A percentile compares a stretch with the other conserved stretches of the same genome.
These are phyloP conservation scores for Alouatta palliata DNA, from an alignment of 2,113 vertebrate genomes.

Conservation along the genomic window DNA sequence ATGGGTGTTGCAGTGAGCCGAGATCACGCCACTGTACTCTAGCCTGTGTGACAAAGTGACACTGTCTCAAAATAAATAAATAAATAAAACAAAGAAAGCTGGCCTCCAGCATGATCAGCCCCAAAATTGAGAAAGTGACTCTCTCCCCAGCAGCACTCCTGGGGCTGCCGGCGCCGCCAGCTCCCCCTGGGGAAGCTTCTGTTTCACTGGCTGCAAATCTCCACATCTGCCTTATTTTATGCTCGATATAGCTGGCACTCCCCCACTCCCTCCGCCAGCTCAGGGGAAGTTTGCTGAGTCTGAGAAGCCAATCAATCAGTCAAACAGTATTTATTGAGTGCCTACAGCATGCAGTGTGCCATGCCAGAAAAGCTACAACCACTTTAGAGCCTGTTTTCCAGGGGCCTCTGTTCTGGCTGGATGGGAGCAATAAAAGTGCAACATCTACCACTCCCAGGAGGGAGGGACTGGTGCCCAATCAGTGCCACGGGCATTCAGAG, in stretches of 20 bases:
- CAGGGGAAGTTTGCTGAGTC: neutral
- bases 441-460: neutral
- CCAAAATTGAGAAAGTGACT: accelerated
- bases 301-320: neutral
- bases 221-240: neutral
- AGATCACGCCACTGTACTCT: too few relatives aligned
- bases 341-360: neutral
- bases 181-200: neutral
- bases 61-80: too few relatives aligned
- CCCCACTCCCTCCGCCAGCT: neutral
- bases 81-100: neutral
- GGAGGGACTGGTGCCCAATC: neutral
- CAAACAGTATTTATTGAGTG: neutral
- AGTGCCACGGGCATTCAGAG: neutral
- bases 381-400: neutral
- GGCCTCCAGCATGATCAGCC: accelerated
- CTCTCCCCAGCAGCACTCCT: neutral
- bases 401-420: neutral
- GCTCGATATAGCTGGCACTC: neutral
- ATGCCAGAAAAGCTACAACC: neutral
- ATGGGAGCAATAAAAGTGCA: neutral
- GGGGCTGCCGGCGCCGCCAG: accelerated
- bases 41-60: too few relatives aligned
- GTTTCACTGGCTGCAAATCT: neutral
- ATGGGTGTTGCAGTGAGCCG: too few relatives aligned